These are phyloP conservation scores for Pelodiscus sinensis DNA, from an alignment of 2,113 vertebrate genomes.

Conservation along the genomic window DNA sequence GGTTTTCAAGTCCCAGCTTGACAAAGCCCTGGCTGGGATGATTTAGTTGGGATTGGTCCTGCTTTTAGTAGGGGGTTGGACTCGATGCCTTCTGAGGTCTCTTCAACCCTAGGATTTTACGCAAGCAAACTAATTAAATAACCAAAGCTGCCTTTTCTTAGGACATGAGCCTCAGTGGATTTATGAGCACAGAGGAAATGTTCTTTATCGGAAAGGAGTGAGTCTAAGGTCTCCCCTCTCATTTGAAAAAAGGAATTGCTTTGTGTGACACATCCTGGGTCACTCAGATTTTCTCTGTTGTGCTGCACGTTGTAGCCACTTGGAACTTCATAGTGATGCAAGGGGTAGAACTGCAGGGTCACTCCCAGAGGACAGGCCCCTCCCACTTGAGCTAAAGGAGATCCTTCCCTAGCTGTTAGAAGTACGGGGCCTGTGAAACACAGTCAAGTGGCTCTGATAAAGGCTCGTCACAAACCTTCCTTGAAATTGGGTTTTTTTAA, in stretches of 20 bases:
- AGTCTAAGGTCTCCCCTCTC: neutral
- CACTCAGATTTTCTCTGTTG: neutral
- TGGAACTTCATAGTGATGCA: neutral
- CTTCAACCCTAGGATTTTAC: too few relatives aligned
- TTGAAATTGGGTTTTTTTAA: neutral
- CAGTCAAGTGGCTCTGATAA: neutral
- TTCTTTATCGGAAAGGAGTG: neutral
- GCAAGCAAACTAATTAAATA: neutral
- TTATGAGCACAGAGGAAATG: neutral
- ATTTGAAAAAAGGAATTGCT: neutral
- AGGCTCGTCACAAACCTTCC: neutral
- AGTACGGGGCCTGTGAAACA: neutral
- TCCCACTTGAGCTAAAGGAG: neutral
- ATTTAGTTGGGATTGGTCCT: too few relatives aligned
- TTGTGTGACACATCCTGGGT: neutral
- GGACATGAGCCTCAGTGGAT: neutral
- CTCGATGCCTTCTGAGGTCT: too few relatives aligned
- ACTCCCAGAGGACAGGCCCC: neutral
- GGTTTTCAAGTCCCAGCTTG: too few relatives aligned
- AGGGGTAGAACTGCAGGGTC: neutral
- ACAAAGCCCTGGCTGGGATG: too few relatives aligned
- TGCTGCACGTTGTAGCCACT: neutral
- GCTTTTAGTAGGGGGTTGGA: too few relatives aligned
- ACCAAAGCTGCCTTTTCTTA: neutral
- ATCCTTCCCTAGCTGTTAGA: neutral